phyloP scores from a whole-genome alignment of 1,140 invertebrate genomes.

The Ceratina japonica region DNA sequence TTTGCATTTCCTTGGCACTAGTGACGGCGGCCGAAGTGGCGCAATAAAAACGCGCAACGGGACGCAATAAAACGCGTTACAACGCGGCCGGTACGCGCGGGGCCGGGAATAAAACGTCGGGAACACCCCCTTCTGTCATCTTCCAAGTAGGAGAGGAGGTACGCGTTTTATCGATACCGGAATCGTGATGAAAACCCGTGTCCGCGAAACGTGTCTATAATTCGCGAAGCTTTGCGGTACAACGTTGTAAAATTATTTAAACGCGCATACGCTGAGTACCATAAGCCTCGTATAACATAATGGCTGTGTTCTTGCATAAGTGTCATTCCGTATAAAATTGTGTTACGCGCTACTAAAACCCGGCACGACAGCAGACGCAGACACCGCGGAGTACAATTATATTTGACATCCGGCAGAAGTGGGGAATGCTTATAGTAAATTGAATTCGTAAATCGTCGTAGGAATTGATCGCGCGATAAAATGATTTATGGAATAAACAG shows the following conservation, averaged over 20 bases:
- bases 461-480: neutral
- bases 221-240: slow-evolving; percentile 10
- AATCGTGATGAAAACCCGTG: slow-evolving; percentile 13
- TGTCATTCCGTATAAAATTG: too few species aligned
- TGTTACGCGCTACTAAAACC: too few species aligned
- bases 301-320: too few species aligned
- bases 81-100: slow-evolving; percentile 31
- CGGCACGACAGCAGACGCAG: too few species aligned
- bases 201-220: slow-evolving; percentile 4
- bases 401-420: too few species aligned
- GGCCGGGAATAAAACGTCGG: slow-evolving; percentile 46
- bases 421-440: too few species aligned
- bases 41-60: slow-evolving; percentile 57
- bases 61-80: slow-evolving; percentile 55
- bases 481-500: slow-evolving; percentile 3
- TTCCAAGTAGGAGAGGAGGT: neutral
- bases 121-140: slow-evolving; percentile 35
- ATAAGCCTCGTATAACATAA: neutral
- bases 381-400: too few species aligned
- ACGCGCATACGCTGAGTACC: neutral
- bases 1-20: slow-evolving; percentile 46
- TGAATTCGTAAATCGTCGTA: too few species aligned
- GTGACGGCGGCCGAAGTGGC: slow-evolving; percentile 29
- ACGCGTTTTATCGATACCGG: slow-evolving; percentile 16
- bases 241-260: slow-evolving; percentile 27